phyloP scores from a whole-genome alignment of 1,140 invertebrate species.

The Meloidogyne chitwoodi region DNA sequence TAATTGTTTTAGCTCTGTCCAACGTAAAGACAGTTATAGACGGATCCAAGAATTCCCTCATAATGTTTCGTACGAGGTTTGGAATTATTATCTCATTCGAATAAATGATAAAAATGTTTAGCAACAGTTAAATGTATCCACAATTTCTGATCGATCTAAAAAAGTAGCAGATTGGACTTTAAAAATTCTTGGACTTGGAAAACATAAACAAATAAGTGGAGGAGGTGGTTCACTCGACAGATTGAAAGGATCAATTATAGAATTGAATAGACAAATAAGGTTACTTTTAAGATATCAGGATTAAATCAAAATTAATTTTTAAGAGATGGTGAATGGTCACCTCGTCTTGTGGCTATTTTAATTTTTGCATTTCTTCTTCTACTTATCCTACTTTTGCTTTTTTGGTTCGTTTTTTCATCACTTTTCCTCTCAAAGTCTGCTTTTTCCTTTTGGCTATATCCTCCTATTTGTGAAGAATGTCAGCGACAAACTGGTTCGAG shows the following conservation, averaged over 20 bases:
- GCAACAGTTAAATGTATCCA: background rate
- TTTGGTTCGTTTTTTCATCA: slow-evolving; percentile 45
- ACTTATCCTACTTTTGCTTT: slow-evolving; percentile 41
- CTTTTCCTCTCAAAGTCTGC: slow-evolving; percentile 31
- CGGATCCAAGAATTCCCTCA: slow-evolving; percentile 53
- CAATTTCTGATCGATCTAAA: background rate
- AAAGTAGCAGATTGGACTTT: background rate
- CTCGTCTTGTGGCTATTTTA: slow-evolving; percentile 34
- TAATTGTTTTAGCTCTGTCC: slow-evolving; percentile 46
- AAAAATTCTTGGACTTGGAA: background rate
- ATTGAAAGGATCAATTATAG: slow-evolving; percentile 7
- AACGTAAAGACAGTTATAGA: slow-evolving; percentile 55
- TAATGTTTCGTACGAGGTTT: background rate
- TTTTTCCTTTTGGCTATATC: slow-evolving; percentile 44
- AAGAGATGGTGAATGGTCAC: slow-evolving; percentile 50
- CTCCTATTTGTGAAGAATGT: slow-evolving; percentile 59
- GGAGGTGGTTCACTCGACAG: background rate
- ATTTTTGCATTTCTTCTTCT: slow-evolving; percentile 27
- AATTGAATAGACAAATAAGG: slow-evolving; percentile 19
- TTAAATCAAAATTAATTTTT: slow-evolving; percentile 3
- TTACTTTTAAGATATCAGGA: background rate
- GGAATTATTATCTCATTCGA: background rate
- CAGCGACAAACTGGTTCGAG: slow-evolving; percentile 44
- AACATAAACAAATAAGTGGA: background rate
- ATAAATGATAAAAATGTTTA: background rate